Base-by-base conservation (phyloP, 2,888 invertebrate species). In the Timandra comae region DNA sequence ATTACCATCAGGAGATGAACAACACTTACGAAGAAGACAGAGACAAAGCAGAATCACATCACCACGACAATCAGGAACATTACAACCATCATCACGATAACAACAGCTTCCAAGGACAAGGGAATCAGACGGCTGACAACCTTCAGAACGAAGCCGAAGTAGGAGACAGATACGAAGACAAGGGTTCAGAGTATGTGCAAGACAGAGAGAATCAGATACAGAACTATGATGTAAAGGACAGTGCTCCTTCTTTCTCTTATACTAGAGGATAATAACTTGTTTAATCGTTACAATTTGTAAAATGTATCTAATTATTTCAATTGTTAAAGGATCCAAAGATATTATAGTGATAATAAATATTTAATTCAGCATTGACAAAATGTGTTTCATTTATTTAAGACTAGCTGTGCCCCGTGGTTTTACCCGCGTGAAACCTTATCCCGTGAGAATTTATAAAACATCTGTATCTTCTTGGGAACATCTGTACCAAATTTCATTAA, bases 161-260 rank as follows among this genome's bases (percentile, higher is more conserved):
- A 26, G 57, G 44, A 6, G 54, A 57, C 5, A 47, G 59, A 7
- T 63, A 63, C 24, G 56, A 40, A 12, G 54, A 48, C 3, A 60
- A 62, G 30, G 63, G 59, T 7, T 27, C 44, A 10, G 49, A 58
- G 5, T 52, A 49, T 29, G 32, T 37, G 12, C 43, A 50, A 7
- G 47, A 61, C 0, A 52, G 49, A 34, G 45, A 54, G 28, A 49
- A 59, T 1, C 43, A 52, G 26, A 30, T 55, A 9, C 41, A 55
- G 9, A 58, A 60, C 35, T 53, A 52, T 35, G 53, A 64, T 5
- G 40, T 49, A 16, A 45, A 52, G 28, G 52, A 44, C 3, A 48
- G 62, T 24, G 50, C 49, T 4, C 63, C 64, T 0, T 53, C 60
- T 1, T 34, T 60, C 9, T 61, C 40, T 23, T 65, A 63, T 27